Conservation (phyloP, 2,113 vertebrate species). For the Grallaria varia region DNA sequence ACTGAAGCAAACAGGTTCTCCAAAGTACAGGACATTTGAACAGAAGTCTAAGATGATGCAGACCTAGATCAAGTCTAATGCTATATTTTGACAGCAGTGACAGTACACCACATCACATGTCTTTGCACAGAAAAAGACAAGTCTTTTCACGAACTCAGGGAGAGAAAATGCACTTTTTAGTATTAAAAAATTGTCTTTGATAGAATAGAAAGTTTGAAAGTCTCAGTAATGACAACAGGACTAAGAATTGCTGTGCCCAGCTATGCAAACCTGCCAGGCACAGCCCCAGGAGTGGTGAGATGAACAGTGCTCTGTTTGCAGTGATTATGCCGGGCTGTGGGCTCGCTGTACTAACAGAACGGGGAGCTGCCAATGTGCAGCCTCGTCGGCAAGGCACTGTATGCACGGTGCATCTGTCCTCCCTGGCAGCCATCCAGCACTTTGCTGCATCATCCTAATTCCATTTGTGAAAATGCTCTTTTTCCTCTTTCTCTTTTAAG, state of each 20-base stretch:
- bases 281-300: background rate
- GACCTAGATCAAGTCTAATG: background rate
- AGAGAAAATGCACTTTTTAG: background rate
- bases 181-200: background rate
- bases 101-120: background rate
- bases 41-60: background rate
- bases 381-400: background rate
- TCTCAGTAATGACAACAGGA: background rate
- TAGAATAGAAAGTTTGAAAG: background rate
- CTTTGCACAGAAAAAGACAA: background rate
- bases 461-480: conserved; percentile 30
- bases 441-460: background rate
- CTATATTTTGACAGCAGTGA: background rate
- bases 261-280: background rate
- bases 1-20: background rate
- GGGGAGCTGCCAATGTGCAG: background rate
- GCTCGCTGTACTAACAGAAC: background rate
- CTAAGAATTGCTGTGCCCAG: background rate
- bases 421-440: background rate
- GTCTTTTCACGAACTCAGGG: background rate
- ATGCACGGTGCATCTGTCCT: background rate
- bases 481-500: background rate
- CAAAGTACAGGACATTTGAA: background rate
- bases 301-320: conserved; percentile 54
- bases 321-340: background rate